A percentile compares a stretch with the other conserved stretches of the same genome.
These are phyloP conservation scores for Drosophila hydei DNA, from an alignment of 1,140 invertebrate genomes.

Conservation along the genomic window DNA sequence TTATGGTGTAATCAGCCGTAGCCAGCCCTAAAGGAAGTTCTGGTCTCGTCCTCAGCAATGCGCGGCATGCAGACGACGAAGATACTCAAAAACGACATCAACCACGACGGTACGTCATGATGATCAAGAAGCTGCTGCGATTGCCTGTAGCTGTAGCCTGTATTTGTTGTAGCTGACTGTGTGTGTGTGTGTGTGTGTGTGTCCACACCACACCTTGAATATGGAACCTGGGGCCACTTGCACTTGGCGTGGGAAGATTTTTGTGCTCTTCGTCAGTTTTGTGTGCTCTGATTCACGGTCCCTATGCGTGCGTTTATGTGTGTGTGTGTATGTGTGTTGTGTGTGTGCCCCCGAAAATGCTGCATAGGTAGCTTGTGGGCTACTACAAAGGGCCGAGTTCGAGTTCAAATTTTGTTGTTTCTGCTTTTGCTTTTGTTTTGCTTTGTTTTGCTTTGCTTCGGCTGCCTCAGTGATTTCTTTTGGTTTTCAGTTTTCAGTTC, in stretches of 20 bases:
- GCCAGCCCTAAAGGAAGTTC: constrained; percentile 77
- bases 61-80: constrained; percentile 69
- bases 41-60: constrained; percentile 67
- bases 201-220: constrained; percentile 70
- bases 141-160: constrained; percentile 17
- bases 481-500: constrained; percentile 51
- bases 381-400: constrained; percentile 58
- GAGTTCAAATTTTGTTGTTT: constrained; percentile 41
- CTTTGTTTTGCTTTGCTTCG: constrained; percentile 25
- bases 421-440: constrained; percentile 15
- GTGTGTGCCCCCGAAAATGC: constrained; percentile 42
- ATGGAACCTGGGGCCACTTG: constrained; percentile 67
- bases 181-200: constrained; percentile 45
- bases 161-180: constrained; percentile 18
- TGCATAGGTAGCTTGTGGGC: constrained; percentile 55
- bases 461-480: constrained; percentile 42
- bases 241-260: constrained; percentile 83
- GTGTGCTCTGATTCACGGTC: constrained; percentile 78
- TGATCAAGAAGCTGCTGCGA: constrained; percentile 48
- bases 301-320: constrained; percentile 13
- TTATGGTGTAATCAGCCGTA: constrained; percentile 80
- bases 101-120: constrained; percentile 48
- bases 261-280: constrained; percentile 56
- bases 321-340: constrained; percentile 31
- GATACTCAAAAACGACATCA: constrained; percentile 14